Evolutionary conservation across 2,888 invertebrate genomes (phyloP).

Genomic region (Ornithoptera alexandrae): DNA sequence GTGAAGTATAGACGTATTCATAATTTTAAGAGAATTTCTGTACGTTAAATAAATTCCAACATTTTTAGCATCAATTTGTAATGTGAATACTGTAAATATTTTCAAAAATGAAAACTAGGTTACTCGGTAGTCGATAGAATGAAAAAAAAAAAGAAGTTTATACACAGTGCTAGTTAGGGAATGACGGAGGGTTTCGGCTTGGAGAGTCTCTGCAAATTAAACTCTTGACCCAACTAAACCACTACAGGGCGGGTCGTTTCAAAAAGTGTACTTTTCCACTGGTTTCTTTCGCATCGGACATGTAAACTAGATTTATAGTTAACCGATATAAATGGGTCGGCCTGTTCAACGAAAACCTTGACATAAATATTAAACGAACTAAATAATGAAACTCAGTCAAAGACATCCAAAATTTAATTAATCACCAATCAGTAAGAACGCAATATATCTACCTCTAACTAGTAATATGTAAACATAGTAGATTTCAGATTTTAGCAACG

Average conservation of each 20-base stretch:
- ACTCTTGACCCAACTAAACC: slow-evolving; percentile 23
- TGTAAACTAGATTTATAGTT: not conserved
- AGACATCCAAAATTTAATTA: too few relatives aligned
- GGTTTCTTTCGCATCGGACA: not conserved
- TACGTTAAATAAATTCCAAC: too few relatives aligned
- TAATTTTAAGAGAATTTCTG: too few relatives aligned
- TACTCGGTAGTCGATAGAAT: slow-evolving; percentile 1
- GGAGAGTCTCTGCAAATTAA: slow-evolving; percentile 21
- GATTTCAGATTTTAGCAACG: too few relatives aligned
- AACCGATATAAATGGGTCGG: not conserved
- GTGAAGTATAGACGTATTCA: too few relatives aligned
- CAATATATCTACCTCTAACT: too few relatives aligned
- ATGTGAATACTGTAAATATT: too few relatives aligned
- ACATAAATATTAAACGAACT: too few relatives aligned
- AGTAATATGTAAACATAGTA: too few relatives aligned
- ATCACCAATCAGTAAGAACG: too few relatives aligned
- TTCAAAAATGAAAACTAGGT: slow-evolving; percentile 12
- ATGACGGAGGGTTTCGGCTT: slow-evolving; percentile 3
- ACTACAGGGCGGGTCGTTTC: slow-evolving; percentile 13
- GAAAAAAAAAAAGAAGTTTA: slow-evolving; percentile 3
- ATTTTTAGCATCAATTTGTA: too few relatives aligned
- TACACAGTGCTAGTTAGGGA: slow-evolving; percentile 10
- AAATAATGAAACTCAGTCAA: too few relatives aligned
- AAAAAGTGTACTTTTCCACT: slow-evolving; percentile 6
- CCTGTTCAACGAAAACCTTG: not conserved